phyloP scores from a whole-genome alignment of 2,797 vertebrate genomes.

The Malurus splendens region DNA sequence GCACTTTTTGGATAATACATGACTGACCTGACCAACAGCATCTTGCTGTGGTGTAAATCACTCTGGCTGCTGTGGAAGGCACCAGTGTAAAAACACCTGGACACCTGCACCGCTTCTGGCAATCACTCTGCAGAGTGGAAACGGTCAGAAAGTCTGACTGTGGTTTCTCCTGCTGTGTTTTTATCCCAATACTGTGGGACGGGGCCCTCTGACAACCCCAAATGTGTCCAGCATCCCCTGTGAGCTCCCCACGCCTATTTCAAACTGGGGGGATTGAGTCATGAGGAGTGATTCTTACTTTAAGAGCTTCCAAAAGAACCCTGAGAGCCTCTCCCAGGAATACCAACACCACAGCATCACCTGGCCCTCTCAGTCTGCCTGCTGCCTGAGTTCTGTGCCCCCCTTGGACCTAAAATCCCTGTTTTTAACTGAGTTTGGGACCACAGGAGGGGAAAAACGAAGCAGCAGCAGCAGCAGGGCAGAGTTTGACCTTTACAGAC shows the following conservation, averaged over 20 bases:
- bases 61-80: background rate
- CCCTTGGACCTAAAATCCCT: background rate
- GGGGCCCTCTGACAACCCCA: background rate
- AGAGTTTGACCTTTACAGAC: background rate
- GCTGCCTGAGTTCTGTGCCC: background rate
- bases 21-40: background rate
- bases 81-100: background rate
- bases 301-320: background rate
- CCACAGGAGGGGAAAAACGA: background rate
- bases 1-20: background rate
- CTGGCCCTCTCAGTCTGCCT: background rate
- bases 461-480: background rate
- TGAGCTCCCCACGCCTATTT: background rate
- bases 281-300: background rate
- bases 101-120: background rate
- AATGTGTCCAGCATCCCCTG: background rate
- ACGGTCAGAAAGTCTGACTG: background rate
- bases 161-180: background rate
- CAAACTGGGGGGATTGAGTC: background rate
- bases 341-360: background rate
- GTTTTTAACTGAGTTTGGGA: background rate
- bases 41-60: background rate
- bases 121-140: background rate
- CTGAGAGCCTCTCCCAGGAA: rapidly evolving
- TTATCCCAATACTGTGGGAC: background rate